Percentiles rank a stretch among this genome's conserved stretches.
Conservation (phyloP, 2,888 invertebrate species). For the Dexiosoma caninum region DNA sequence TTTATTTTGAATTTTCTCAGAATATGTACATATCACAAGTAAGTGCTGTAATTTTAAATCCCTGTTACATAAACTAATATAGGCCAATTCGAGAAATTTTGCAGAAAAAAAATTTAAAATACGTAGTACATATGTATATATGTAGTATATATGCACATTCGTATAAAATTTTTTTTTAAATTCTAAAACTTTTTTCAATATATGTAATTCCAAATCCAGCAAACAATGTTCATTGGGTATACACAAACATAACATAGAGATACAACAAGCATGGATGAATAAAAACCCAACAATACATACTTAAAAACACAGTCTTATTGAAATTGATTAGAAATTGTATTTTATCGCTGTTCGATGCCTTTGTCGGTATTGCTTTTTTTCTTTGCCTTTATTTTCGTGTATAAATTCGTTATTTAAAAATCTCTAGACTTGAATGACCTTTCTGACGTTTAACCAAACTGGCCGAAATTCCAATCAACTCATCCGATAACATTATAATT, state of each 20-base stretch:
- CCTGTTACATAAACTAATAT: too few species aligned
- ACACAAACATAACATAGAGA: background rate
- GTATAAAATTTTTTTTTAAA: too few species aligned
- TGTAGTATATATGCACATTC: too few species aligned
- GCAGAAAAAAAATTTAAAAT: too few species aligned
- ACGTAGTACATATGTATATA: too few species aligned
- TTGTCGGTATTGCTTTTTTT: conserved; percentile 39
- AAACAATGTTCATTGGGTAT: background rate
- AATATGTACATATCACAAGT: too few species aligned
- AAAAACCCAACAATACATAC: background rate
- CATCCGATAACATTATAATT: conserved; percentile 45
- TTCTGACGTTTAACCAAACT: conserved; percentile 52
- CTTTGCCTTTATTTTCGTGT: background rate
- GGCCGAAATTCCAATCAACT: conserved; percentile 3
- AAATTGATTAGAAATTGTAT: conserved; percentile 55
- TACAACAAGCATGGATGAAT: background rate
- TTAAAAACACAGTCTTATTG: conserved; percentile 18
- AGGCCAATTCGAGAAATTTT: too few species aligned
- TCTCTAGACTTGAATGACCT: conserved; percentile 46
- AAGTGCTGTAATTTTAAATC: too few species aligned
- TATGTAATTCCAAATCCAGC: too few species aligned
- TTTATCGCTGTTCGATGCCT: background rate
- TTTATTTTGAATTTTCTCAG: background rate
- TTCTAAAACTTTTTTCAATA: too few species aligned
- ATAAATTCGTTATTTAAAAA: conserved; percentile 11